These are phyloP conservation scores for Drosophila yakuba DNA, from an alignment of 1,140 invertebrate genomes.

Conservation along the genomic window DNA sequence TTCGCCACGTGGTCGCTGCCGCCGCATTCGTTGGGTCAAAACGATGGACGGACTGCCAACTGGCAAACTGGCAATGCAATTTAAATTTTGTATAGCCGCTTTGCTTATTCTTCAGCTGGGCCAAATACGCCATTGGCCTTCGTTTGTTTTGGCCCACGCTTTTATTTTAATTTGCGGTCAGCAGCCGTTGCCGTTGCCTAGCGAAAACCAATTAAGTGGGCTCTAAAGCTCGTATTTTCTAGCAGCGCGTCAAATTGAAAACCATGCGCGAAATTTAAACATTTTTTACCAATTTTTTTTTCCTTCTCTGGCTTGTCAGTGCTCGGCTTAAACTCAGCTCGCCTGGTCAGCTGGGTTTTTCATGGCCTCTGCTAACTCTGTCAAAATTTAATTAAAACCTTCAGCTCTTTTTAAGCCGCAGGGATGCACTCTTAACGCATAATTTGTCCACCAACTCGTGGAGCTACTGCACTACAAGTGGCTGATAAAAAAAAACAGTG, in stretches of 20 bases:
- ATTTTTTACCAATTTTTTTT: conserved; percentile 28
- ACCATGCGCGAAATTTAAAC: conserved; percentile 39
- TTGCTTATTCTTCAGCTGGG: conserved; percentile 18
- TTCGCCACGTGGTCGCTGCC: conserved; percentile 1
- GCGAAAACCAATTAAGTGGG: conserved; percentile 70
- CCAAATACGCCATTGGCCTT: conserved; percentile 6
- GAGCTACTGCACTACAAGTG: conserved; percentile 33
- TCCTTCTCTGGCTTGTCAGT: conserved; percentile 21
- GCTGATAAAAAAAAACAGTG: neutral
- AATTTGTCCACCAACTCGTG: conserved; percentile 55
- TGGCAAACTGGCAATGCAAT: conserved; percentile 17
- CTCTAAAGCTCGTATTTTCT: conserved; percentile 31
- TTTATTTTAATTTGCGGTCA: conserved; percentile 62
- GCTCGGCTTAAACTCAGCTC: conserved; percentile 4
- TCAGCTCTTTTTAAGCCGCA: conserved; percentile 70
- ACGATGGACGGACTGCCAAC: neutral
- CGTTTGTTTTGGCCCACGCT: conserved; percentile 10
- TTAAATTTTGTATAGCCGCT: conserved; percentile 25
- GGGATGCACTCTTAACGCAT: conserved; percentile 64
- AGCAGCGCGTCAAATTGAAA: conserved; percentile 37
- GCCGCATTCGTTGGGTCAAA: conserved; percentile 10
- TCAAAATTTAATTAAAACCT: conserved; percentile 76
- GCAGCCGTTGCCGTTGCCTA: conserved; percentile 8
- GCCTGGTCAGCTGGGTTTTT: conserved; percentile 20
- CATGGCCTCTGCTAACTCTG: conserved; percentile 37